Evolutionary conservation across 2,113 vertebrate genomes (phyloP), one percentile per base, ranked within the genome.

Genomic region (Clarias gariepinus): DNA sequence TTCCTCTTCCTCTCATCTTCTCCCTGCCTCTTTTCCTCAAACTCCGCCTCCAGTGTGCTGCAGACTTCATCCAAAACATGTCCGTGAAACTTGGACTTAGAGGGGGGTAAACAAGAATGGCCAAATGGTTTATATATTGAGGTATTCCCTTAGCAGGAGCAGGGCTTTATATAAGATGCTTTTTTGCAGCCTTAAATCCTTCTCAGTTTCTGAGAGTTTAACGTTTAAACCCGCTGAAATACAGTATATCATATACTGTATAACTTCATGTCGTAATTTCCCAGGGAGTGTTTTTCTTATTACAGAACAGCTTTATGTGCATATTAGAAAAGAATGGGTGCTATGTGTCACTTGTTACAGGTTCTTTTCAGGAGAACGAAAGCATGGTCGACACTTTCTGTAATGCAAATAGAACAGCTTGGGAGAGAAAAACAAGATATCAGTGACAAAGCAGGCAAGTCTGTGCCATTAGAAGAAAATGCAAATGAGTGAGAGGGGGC

Each of bases 381-480:
- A 86, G 80, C 36, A 64, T 84, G 86, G 88, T 88, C 61, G 80
- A 83, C 91, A 89, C 92, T 91, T 91, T 91, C 89, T 91, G 61
- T 81, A 88, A 95, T 94, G 93, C 93, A 95, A 95, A 95, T 94
- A 53, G 83, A 83, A 88, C 76, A 77, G 81, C 80, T 83, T 78
- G 68, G 76, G 86, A 82, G 92, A 92, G 91, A 92, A 94, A 94
- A 92, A 91, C 91, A 93, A 94, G 92, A 93, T 91, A 88, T 87
- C 91, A 91, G 89, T 93, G 93, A 91, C 92, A 85, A 30, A 60
- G 87, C 86, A 78, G 84, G 68, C 86, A 87, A 79, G 86, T 87
- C 89, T 90, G 88, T 85, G 90, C 88, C 87, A 90, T 85, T 89
- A 92, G 92, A 92, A 91, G 90, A 91, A 92, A 89, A 95, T 95